A percentile compares a stretch with the other conserved stretches of the same genome.
Evolutionary conservation across 2,113 vertebrate genomes (phyloP).

Genomic region (Ictalurus punctatus): DNA sequence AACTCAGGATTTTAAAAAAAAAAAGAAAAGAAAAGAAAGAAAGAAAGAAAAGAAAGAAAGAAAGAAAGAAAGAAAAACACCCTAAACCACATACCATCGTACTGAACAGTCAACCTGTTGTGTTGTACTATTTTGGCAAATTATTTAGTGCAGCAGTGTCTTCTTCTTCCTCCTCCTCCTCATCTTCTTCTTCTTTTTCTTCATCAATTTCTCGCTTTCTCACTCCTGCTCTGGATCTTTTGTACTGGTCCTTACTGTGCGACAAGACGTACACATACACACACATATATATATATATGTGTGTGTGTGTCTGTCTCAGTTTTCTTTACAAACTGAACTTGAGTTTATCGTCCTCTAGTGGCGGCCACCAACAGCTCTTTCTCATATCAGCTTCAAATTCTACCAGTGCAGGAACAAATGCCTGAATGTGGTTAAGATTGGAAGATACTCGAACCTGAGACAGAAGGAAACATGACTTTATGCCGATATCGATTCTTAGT

Average conservation of each 20-base stretch:
- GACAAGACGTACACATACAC: background rate
- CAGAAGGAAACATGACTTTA: background rate
- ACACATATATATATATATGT: background rate
- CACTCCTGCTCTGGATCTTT: conserved; percentile 36
- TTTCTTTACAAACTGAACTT: background rate
- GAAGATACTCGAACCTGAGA: background rate
- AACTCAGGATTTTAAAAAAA: background rate
- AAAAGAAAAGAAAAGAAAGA: background rate
- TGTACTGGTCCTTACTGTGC: background rate
- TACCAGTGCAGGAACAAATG: background rate
- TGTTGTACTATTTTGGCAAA: background rate
- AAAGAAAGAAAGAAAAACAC: background rate
- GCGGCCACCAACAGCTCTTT: background rate
- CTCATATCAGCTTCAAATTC: background rate
- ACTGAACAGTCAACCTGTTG: background rate
- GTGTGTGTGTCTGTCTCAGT: conserved; percentile 7
- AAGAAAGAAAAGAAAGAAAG: background rate
- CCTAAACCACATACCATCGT: background rate
- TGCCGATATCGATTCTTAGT: background rate
- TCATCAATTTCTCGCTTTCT: conserved; percentile 14
- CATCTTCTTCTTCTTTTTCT: background rate
- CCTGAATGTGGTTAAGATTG: background rate
- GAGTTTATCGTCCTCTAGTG: conserved; percentile 22
- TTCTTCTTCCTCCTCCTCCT: conserved; percentile 13
- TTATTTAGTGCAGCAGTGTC: background rate